These are phyloP conservation scores for Phocides pigmalion DNA, from an alignment of 1,140 invertebrate species.

Conservation along the genomic window DNA sequence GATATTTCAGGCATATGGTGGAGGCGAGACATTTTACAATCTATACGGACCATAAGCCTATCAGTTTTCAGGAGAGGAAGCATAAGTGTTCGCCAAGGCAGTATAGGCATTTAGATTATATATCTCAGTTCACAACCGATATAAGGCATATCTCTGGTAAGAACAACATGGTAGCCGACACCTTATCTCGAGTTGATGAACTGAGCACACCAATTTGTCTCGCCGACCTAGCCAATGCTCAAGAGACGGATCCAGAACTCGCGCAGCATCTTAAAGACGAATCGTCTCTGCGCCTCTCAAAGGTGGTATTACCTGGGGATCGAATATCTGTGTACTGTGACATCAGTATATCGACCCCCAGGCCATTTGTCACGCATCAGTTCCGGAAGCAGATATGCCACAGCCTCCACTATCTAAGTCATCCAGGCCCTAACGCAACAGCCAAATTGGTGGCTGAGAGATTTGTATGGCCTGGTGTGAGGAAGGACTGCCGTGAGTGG, in stretches of 20 bases:
- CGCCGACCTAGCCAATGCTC: constrained; percentile 3
- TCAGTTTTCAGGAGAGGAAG: too few species aligned
- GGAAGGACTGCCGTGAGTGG: constrained; percentile 1
- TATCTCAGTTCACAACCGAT: too few species aligned
- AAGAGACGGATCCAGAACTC: constrained; percentile 25
- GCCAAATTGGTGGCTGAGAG: not conserved
- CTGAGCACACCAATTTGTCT: constrained; percentile 16
- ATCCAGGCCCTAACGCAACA: not conserved
- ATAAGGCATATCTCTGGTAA: too few species aligned
- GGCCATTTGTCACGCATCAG: constrained; percentile 6
- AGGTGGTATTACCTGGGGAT: constrained; percentile 7
- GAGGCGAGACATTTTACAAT: too few species aligned
- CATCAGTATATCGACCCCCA: constrained; percentile 21
- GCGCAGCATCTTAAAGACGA: constrained; percentile 1
- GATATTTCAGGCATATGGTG: too few species aligned
- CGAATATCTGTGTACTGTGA: constrained; percentile 19
- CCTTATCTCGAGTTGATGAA: not conserved
- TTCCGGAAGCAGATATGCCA: not conserved
- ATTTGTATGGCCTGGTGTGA: not conserved
- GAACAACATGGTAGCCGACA: too few species aligned
- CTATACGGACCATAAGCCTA: too few species aligned
- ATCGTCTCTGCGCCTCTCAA: constrained; percentile 17
- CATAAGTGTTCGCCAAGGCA: too few species aligned
- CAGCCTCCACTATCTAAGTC: not conserved
- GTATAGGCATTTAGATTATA: too few species aligned